phyloP scores from a whole-genome alignment of 2,797 vertebrate species.

The Pempheris klunzingeri region DNA sequence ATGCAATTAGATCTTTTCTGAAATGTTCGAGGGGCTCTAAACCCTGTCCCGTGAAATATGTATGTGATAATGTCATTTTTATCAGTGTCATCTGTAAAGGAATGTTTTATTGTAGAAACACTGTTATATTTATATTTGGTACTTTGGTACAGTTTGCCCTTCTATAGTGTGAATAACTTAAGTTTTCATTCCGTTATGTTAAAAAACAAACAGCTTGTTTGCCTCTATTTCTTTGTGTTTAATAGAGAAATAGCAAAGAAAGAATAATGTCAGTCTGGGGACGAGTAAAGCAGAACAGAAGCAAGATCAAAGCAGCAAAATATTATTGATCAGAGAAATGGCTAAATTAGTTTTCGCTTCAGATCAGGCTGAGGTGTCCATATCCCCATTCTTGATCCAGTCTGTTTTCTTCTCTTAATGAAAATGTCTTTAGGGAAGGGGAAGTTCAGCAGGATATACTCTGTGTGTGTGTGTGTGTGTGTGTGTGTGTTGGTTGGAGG shows the following conservation, averaged over 20 bases:
- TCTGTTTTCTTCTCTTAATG: conserved; percentile 43
- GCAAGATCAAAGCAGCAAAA: conserved; percentile 64
- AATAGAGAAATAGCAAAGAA: conserved; percentile 32
- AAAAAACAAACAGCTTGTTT: conserved; percentile 13
- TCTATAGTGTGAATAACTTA: no score
- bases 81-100: not conserved
- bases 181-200: not conserved
- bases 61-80: not conserved
- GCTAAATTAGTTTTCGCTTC: conserved; percentile 48
- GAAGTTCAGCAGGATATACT: conserved; percentile 12
- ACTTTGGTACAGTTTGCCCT: not conserved
- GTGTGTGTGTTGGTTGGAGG: not conserved
- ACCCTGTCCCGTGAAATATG: not conserved
- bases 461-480: not conserved
- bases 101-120: not conserved
- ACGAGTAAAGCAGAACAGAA: conserved; percentile 37
- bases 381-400: conserved; percentile 42
- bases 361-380: conserved; percentile 45
- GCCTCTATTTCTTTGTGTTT: conserved; percentile 22
- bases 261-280: conserved; percentile 30
- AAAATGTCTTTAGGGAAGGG: conserved; percentile 23
- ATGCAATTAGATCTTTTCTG: not conserved
- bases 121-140: not conserved
- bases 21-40: not conserved
- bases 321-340: conserved; percentile 69